Evolutionary conservation across 2,797 vertebrate genomes (phyloP).

Genomic region (Erethizon dorsatum): DNA sequence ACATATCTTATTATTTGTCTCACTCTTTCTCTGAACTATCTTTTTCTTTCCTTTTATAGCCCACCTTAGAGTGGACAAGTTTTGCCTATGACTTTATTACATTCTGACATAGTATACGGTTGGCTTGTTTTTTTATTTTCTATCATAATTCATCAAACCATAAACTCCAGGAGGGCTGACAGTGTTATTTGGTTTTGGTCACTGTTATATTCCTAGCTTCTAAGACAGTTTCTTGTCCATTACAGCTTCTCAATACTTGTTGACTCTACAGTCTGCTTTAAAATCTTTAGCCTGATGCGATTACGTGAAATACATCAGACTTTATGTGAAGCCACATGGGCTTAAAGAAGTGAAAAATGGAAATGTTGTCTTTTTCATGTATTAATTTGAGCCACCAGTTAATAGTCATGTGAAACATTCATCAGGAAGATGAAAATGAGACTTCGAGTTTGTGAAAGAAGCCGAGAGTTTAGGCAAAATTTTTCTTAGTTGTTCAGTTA

Average conservation of each 20-base stretch:
- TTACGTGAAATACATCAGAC: background rate
- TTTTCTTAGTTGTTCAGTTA: slow-evolving; percentile 21
- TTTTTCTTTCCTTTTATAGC: background rate
- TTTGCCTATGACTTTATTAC: background rate
- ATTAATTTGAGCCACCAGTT: background rate
- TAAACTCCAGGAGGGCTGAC: background rate
- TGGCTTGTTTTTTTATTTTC: background rate
- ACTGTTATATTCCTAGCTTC: background rate
- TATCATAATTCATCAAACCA: background rate
- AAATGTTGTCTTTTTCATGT: background rate
- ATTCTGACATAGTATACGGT: background rate
- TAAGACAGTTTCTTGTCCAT: background rate
- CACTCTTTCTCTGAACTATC: background rate
- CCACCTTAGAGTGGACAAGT: background rate
- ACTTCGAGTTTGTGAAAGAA: background rate
- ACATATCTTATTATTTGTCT: background rate
- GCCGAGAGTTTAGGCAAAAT: background rate
- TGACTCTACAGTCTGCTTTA: background rate
- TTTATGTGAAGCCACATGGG: background rate
- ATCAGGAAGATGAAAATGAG: slow-evolving; percentile 13
- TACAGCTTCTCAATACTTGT: background rate
- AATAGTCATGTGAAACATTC: background rate
- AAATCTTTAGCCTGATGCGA: background rate
- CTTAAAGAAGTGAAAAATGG: background rate
- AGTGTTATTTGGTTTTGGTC: slow-evolving; percentile 6